phyloP scores from a whole-genome alignment of 64 coral and sea anemone species.

The Stichodactyla mertensii region DNA sequence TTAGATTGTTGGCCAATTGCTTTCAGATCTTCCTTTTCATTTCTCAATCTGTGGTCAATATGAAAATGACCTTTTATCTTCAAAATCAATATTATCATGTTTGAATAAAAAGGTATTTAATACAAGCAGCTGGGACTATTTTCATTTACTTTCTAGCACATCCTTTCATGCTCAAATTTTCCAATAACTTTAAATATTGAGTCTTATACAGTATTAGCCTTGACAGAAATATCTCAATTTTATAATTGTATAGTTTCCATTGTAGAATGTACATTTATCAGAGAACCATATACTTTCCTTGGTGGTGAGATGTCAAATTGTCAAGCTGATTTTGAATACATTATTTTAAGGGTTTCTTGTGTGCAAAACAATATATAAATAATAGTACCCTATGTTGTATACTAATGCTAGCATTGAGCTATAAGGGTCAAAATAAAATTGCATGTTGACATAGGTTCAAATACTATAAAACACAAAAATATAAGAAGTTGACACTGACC shows the following conservation, averaged over 20 bases:
- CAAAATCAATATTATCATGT: background rate
- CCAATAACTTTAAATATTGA: background rate
- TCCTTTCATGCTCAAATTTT: background rate
- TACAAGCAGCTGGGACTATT: background rate
- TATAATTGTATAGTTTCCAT: background rate
- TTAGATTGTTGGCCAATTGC: background rate
- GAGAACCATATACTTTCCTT: background rate
- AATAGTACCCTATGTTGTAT: background rate
- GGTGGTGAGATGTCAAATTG: background rate
- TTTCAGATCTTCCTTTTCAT: background rate
- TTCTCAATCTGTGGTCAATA: background rate
- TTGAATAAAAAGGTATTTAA: background rate
- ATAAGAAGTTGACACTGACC: too few relatives aligned
- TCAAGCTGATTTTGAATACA: conserved; percentile 6
- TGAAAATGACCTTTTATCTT: conserved; percentile 7
- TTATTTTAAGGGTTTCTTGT: conserved; percentile 1
- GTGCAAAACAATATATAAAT: background rate
- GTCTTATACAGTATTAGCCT: too few relatives aligned
- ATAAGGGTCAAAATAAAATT: background rate
- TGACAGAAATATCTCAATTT: too few relatives aligned
- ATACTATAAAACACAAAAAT: too few relatives aligned
- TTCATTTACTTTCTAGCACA: background rate
- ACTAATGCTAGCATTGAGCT: background rate
- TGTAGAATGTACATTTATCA: background rate
- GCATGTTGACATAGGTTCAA: background rate